These are phyloP conservation scores for Mandrillus leucophaeus DNA, from an alignment of 2,113 vertebrate species.

Conservation along the genomic window DNA sequence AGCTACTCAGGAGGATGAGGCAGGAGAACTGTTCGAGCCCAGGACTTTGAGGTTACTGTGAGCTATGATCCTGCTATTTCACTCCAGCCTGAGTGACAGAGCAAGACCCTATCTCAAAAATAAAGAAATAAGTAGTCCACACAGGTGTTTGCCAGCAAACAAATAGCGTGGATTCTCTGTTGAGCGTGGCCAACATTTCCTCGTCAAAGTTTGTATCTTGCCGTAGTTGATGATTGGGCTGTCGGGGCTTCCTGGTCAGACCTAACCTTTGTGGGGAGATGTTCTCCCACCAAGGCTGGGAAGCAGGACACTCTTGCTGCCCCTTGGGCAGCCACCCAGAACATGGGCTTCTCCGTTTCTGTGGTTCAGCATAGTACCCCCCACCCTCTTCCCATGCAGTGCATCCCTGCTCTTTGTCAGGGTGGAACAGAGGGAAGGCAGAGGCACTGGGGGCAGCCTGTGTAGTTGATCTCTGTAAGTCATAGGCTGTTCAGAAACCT, in stretches of 20 bases:
- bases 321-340: neutral
- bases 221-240: neutral
- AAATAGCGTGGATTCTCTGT: neutral
- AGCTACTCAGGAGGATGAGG: too few species aligned
- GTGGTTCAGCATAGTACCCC: neutral
- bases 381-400: neutral
- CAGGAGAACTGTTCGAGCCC: too few species aligned
- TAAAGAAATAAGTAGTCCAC: neutral
- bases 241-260: neutral
- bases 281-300: neutral
- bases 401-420: neutral
- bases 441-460: neutral
- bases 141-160: neutral
- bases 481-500: neutral
- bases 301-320: fast-evolving
- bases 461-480: fast-evolving
- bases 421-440: fast-evolving
- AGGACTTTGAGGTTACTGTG: too few species aligned
- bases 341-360: neutral
- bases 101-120: too few species aligned
- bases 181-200: too few species aligned
- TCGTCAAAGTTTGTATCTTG: neutral
- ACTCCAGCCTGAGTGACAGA: too few species aligned
- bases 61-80: too few species aligned
- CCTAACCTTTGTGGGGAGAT: neutral